Evolutionary conservation across 53 echinoderm and acorn worm genomes (phyloP), one percentile per base, ranked within the genome.

Genomic region (Echinometra lucunter): DNA sequence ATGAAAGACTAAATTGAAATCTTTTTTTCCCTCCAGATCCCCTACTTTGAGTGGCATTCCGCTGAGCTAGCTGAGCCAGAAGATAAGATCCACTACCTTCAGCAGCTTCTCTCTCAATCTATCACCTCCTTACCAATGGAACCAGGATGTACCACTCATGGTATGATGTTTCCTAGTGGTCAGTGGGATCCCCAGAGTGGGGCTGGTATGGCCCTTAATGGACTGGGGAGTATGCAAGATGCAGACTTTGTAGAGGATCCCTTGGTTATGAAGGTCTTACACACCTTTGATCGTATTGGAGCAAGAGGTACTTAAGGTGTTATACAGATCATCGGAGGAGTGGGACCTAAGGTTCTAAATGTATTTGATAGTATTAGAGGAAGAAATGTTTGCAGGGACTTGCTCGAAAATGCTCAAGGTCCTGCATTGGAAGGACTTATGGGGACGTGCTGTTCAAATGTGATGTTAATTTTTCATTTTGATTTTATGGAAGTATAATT

Each of bases 21-120:
- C 42, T 19, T 6, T 21, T 23, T 78, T 85, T 49, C 28, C 28
- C 44, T 28, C 47, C 85, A 98, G 98, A 98, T 98, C 37, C 98
- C 98, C 8, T 97, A 95, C 92, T 98, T 95, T 90, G 97, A 95
- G 94, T 98, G 98, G 98, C 96, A 95, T 88, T 98, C 98, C 81
- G 81, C 91, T 44, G 95, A 89, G 1, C 94, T 97, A 53, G 63
- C 95, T 17, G 97, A 96, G 58, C 92, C 40, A 55, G 95, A 95
- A 32, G 98, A 98, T 34, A 89, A 94, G 28, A 88, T 94, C 4
- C 94, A 97, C 11, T 98, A 98, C 69, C 95, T 98, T 0, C 95
- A 95, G 3, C 72, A 97, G 95, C 88, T 95, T 4, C 91, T 98
- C 66, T 75, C 94, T 40, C 88, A 55, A 11, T 80, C 75, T 7